These are phyloP conservation scores for Leucophenga varia DNA, from an alignment of 1,140 invertebrate genomes.

Conservation along the genomic window DNA sequence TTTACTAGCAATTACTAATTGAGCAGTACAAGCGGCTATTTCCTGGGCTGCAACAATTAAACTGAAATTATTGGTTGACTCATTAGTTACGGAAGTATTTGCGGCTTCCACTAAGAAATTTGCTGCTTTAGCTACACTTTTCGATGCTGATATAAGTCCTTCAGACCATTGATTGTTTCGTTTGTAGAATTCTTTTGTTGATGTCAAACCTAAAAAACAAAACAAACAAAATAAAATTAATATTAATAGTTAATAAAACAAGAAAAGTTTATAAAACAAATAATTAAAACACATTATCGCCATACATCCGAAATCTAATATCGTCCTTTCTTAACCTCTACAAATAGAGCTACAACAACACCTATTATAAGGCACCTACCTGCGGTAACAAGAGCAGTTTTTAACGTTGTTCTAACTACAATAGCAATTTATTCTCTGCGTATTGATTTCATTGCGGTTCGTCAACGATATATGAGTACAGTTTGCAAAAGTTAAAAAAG, in stretches of 20 bases:
- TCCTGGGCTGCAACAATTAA: constrained; percentile 96
- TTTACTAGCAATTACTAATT: constrained; percentile 92
- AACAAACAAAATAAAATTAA: no score
- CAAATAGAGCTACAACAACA: no score
- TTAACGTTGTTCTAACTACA: no score
- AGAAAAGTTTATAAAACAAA: neutral
- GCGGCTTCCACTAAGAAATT: constrained; percentile 90
- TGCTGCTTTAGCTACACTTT: constrained; percentile 93
- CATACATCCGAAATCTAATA: no score
- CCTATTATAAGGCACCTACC: no score
- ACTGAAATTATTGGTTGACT: constrained; percentile 72
- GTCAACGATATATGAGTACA: no score
- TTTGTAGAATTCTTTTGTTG: constrained; percentile 95
- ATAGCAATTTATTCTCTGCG: no score
- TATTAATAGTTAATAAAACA: neutral
- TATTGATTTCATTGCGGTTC: no score
- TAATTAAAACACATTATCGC: no score
- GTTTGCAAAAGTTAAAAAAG: no score
- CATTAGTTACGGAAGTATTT: constrained; percentile 85
- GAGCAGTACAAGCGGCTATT: constrained; percentile 95
- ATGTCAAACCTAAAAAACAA: constrained; percentile 66
- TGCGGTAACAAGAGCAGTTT: no score
- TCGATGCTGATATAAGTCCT: constrained; percentile 96
- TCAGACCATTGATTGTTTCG: constrained; percentile 98
- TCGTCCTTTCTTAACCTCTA: no score